Percentiles rank a stretch among this genome's conserved stretches.
phyloP scores from a whole-genome alignment of 2,797 vertebrate genomes.

The Scleropages formosus region DNA sequence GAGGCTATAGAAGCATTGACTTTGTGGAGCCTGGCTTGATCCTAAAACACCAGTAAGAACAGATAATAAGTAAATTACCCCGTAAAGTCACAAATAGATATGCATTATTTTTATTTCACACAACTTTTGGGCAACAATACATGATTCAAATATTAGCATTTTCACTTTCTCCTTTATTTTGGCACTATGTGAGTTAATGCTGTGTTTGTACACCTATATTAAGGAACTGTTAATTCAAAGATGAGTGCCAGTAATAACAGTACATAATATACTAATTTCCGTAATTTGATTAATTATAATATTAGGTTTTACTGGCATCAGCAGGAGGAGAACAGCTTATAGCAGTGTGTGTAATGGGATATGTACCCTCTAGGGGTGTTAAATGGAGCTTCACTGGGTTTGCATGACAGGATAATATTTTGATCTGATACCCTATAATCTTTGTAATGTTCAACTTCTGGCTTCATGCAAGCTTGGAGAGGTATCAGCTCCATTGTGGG shows the following conservation, averaged over 20 bases:
- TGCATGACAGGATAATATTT: slow-evolving; percentile 31
- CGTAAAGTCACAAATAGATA: background rate
- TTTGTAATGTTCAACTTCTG: background rate
- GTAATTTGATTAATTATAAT: slow-evolving; percentile 2
- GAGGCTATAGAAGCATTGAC: too few relatives aligned
- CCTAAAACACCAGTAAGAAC: background rate
- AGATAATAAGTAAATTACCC: background rate
- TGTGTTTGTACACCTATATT: background rate
- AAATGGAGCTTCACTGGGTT: background rate
- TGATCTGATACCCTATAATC: slow-evolving; percentile 19
- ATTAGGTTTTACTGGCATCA: background rate
- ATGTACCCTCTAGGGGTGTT: background rate
- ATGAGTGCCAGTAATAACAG: background rate
- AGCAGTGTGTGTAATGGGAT: background rate
- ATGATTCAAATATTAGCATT: background rate
- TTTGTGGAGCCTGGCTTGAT: too few relatives aligned
- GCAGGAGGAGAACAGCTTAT: too few relatives aligned
- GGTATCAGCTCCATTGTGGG: background rate
- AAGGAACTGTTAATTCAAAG: background rate
- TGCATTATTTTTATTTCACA: background rate
- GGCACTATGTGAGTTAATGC: background rate
- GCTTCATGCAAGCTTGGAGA: slow-evolving; percentile 1
- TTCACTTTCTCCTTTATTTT: background rate
- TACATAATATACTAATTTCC: background rate
- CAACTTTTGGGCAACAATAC: background rate